These are phyloP conservation scores for Dichetophora obliterata DNA, from an alignment of 2,888 invertebrate species.

Conservation along the genomic window DNA sequence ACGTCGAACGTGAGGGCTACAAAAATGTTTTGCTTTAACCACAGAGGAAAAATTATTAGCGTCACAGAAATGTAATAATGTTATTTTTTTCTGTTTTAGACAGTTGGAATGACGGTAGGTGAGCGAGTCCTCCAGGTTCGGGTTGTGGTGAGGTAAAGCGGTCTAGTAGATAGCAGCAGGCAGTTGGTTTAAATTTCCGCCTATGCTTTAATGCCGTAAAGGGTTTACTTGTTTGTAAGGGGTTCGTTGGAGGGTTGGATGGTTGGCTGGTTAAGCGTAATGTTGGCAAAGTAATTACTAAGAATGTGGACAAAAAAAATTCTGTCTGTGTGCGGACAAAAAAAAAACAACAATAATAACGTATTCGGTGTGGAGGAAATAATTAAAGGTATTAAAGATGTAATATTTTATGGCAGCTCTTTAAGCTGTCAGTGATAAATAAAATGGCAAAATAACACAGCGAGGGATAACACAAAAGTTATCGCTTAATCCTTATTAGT, in stretches of 20 bases:
- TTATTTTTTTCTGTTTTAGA: constrained; percentile 26
- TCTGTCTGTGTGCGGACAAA: neutral
- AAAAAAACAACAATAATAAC: too few species aligned
- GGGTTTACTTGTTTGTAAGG: neutral
- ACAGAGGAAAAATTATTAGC: constrained; percentile 36
- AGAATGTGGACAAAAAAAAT: neutral
- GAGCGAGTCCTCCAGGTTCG: neutral
- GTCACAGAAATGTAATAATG: constrained; percentile 37
- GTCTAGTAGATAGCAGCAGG: neutral
- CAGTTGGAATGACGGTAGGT: constrained; percentile 9
- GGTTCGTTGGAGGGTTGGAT: too few species aligned
- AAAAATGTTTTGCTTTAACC: constrained; percentile 25
- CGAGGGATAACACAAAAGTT: too few species aligned
- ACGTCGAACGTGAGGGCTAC: constrained; percentile 5
- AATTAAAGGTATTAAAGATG: constrained; percentile 4
- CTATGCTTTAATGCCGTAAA: neutral
- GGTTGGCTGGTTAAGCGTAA: neutral
- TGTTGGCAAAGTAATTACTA: constrained; percentile 3
- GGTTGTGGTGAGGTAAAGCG: neutral
- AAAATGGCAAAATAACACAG: too few species aligned
- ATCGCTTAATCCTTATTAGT: too few species aligned
- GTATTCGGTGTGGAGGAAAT: neutral
- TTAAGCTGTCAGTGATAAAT: too few species aligned
- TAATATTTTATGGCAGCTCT: neutral
- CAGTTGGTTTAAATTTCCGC: neutral